Conservation (phyloP, 2,888 invertebrate species). For the Stenoptilia bipunctidactyla region DNA sequence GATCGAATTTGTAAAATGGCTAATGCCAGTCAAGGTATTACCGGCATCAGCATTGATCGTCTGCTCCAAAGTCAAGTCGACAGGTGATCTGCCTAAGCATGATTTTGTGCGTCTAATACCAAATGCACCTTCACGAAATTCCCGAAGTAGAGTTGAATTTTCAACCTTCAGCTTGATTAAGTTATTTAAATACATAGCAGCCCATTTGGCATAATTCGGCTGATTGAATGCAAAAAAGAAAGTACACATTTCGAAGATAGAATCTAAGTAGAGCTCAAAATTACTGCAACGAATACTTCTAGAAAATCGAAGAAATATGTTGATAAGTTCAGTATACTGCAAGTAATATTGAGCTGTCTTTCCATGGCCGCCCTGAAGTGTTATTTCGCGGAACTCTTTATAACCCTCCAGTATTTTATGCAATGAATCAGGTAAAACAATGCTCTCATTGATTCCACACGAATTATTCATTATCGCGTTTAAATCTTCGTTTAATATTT, state of each 20-base stretch:
- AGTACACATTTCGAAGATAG: constrained; percentile 13
- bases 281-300: constrained; percentile 13
- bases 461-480: constrained; percentile 3
- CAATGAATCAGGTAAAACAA: no score
- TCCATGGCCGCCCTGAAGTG: constrained; percentile 10
- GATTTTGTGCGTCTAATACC: constrained; percentile 17
- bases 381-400: constrained; percentile 6
- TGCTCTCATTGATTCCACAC: constrained; percentile 1
- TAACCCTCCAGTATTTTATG: no score
- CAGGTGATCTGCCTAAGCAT: constrained; percentile 17
- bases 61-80: constrained; percentile 22
- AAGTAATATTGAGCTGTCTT: constrained; percentile 14
- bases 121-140: constrained; percentile 14
- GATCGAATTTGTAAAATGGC: constrained; percentile 17
- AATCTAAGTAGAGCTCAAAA: constrained; percentile 7
- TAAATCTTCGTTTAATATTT: constrained; percentile 5
- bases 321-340: constrained; percentile 8
- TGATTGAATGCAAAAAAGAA: constrained; percentile 17
- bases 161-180: constrained; percentile 14
- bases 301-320: not conserved
- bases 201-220: constrained; percentile 18
- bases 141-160: constrained; percentile 14
- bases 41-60: constrained; percentile 31
- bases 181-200: constrained; percentile 15
- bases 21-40: constrained; percentile 21